Evolutionary conservation across 2,797 vertebrate genomes (phyloP), one percentile per base, ranked within the genome.

Genomic region (Hypotaenidia philippensis): DNA sequence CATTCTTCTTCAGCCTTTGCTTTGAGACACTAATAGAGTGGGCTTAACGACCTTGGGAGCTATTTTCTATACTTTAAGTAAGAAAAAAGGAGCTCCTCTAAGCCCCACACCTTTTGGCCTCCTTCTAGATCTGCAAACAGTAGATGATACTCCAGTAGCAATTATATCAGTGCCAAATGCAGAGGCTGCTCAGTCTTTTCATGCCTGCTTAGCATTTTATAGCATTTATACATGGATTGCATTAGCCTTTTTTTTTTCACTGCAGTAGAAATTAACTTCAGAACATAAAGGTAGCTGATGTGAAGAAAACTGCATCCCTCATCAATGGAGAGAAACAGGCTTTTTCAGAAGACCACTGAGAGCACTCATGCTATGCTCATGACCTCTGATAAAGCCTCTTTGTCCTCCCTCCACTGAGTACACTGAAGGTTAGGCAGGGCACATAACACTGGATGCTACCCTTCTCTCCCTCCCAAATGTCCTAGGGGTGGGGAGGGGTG

Each of bases 181-280:
- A 93, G 71, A 92, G 92, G 83, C 74, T 89, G 83, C 5, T 6
- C 70, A 71, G 81, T n/a, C 89, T 89, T 94, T 93, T 92, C 87
- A 90, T 56, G 78, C 83, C 91, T 84, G 83, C 89, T 92, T 94
- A 92, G 57, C 74, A 55, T 78, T 92, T 95, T 86, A 88, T 38
- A 78, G 55, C 80, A 55, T 90, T 94, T 87, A 79, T 69, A 76
- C 55, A 61, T 5, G 25, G 70, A 71, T 53, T 75, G 38, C 41
- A 65, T 90, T 83, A 94, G 72, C 49, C 69, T 90, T 94, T 93
- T 90, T 90, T 93, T 86, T 81, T 55, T 81, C 36, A 71, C 55
- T 56, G 53, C 23, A 83, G 76, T 7, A 83, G 76, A 71, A 65
- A 78, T 87, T 57, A 81, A 71, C n/a, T 94, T 88, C 53, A 71